These are phyloP conservation scores for Drosophila micromelanica DNA, from an alignment of 1,140 invertebrate genomes.

Conservation along the genomic window DNA sequence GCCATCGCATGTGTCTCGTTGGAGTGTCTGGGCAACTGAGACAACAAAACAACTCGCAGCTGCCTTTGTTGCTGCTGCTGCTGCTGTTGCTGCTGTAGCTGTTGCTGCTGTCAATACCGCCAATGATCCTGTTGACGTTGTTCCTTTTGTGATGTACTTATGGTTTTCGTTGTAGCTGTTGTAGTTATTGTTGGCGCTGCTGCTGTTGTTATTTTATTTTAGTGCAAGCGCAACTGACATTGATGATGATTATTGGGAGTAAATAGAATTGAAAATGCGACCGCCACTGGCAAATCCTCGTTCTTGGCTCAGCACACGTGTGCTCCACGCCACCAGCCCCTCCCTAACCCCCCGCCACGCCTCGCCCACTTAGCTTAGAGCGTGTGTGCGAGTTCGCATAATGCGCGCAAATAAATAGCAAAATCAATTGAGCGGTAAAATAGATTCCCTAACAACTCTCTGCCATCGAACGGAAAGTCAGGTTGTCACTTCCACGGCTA, in stretches of 20 bases:
- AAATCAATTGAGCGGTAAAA: constrained; percentile 84
- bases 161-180: constrained; percentile 24
- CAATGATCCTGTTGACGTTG: constrained; percentile 77
- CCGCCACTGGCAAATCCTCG: constrained; percentile 20
- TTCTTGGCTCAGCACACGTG: constrained; percentile 59
- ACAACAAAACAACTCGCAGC: constrained; percentile 40
- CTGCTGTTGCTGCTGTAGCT: constrained; percentile 15
- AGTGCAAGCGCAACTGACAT: constrained; percentile 80
- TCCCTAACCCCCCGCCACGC: too few relatives aligned
- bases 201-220: constrained; percentile 65
- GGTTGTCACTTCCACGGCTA: background rate
- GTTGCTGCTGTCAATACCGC: constrained; percentile 58
- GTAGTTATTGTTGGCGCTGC: constrained; percentile 4
- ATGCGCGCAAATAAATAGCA: constrained; percentile 83
- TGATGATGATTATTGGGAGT: constrained; percentile 84
- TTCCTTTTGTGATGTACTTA: constrained; percentile 37
- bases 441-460: constrained; percentile 63
- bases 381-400: constrained; percentile 52
- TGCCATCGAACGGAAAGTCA: constrained; percentile 57
- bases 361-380: too few relatives aligned
- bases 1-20: background rate
- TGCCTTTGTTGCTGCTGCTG: constrained; percentile 1
- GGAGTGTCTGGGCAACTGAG: constrained; percentile 42
- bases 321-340: background rate
- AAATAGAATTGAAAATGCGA: constrained; percentile 83